Evolutionary conservation across 2,113 vertebrate genomes (phyloP).

Genomic region (Perccottus glenii): DNA sequence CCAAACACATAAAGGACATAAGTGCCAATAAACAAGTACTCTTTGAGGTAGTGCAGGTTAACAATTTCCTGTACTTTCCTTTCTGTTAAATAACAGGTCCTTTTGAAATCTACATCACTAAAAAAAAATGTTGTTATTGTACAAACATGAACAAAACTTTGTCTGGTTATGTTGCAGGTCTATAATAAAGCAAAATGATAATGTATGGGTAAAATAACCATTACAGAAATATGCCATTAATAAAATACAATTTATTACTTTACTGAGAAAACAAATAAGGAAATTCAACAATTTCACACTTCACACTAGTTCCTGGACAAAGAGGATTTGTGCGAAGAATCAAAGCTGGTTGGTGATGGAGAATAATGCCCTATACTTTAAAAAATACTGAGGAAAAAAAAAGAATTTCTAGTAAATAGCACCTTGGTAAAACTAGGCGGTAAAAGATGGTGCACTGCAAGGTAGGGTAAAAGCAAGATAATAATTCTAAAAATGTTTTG

Average conservation of each 20-base stretch:
- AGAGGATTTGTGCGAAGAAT: neutral
- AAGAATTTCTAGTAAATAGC: neutral
- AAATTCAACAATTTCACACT: slow-evolving; percentile 16
- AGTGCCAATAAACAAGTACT: slow-evolving; percentile 15
- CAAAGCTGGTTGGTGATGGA: neutral
- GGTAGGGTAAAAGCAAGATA: neutral
- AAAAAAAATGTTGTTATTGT: neutral
- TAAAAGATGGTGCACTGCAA: neutral
- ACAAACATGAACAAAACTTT: neutral
- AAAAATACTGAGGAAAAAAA: neutral
- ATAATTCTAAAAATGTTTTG: no score
- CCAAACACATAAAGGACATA: slow-evolving; percentile 20
- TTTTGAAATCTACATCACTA: neutral
- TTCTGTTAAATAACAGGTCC: neutral
- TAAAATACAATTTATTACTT: slow-evolving; percentile 13
- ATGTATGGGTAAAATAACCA: neutral
- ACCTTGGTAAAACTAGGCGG: neutral
- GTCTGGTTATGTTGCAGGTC: neutral
- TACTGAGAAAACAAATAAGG: slow-evolving; percentile 3
- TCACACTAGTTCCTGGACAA: neutral
- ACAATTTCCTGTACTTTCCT: slow-evolving; percentile 21
- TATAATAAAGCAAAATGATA: slow-evolving; percentile 15
- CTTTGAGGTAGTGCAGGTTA: slow-evolving; percentile 59
- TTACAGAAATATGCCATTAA: slow-evolving; percentile 18
- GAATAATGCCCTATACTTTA: no score